Evolutionary conservation across 2,797 vertebrate genomes (phyloP).

Genomic region (Lepidocolaptes lacrymiger): DNA sequence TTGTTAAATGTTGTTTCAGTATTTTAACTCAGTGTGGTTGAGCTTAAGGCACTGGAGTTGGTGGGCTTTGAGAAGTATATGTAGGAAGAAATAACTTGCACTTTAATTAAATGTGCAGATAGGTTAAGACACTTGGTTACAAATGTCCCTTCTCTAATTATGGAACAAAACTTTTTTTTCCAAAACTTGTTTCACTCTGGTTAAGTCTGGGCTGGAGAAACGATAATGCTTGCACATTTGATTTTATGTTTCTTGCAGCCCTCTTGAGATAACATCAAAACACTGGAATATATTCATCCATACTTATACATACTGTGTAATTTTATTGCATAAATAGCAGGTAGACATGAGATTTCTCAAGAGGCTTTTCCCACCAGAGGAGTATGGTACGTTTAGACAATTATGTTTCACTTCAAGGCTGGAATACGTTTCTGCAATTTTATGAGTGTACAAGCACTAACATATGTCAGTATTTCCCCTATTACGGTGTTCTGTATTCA

Average conservation of each 20-base stretch:
- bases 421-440: constrained; percentile 31
- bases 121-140: constrained; percentile 56
- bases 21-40: constrained; percentile 67
- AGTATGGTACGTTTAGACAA: constrained; percentile 15
- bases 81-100: constrained; percentile 75
- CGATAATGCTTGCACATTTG: constrained; percentile 48
- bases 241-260: constrained; percentile 47
- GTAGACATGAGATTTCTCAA: background rate
- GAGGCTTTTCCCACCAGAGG: background rate
- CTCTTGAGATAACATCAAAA: constrained; percentile 4
- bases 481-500: constrained; percentile 41
- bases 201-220: constrained; percentile 59
- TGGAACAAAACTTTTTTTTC: constrained; percentile 56
- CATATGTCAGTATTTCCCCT: constrained; percentile 34
- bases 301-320: background rate
- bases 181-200: constrained; percentile 44
- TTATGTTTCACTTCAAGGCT: constrained; percentile 31
- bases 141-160: constrained; percentile 44
- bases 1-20: constrained; percentile 68
- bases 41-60: constrained; percentile 71
- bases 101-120: constrained; percentile 76
- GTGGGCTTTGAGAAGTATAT: constrained; percentile 62
- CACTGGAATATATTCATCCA: background rate
- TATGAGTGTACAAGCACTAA: constrained; percentile 50
- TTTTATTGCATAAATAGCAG: constrained; percentile 1